Percentiles rank a stretch among this genome's conserved stretches.
These are phyloP conservation scores for Spatula clypeata DNA, from an alignment of 2,797 vertebrate species.

Conservation along the genomic window DNA sequence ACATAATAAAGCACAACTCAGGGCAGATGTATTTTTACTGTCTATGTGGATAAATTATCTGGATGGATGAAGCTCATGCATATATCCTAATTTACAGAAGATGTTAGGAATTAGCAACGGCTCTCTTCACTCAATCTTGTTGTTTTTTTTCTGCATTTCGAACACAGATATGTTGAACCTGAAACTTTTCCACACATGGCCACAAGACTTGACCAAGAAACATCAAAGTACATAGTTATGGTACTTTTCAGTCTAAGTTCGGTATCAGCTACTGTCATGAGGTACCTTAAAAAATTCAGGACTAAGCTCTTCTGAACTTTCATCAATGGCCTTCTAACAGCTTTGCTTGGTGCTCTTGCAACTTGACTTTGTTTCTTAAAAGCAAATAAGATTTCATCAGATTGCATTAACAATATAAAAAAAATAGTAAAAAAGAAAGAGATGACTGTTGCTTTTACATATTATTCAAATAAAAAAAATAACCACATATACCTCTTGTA, in stretches of 20 bases:
- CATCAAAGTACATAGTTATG: neutral
- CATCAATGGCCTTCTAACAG: neutral
- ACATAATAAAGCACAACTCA: neutral
- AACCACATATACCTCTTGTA: neutral
- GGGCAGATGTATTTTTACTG: neutral
- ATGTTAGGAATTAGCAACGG: neutral
- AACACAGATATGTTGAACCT: neutral
- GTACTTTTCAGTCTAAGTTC: neutral
- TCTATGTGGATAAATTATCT: neutral
- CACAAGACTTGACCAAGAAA: neutral
- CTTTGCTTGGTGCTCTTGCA: neutral
- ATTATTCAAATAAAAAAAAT: neutral
- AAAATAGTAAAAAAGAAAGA: neutral
- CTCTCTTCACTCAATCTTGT: neutral
- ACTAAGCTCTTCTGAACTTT: neutral
- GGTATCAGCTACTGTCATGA: neutral
- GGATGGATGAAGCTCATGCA: neutral
- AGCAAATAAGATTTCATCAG: neutral
- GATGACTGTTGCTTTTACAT: neutral
- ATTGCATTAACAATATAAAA: neutral
- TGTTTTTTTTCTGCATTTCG: neutral
- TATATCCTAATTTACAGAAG: neutral
- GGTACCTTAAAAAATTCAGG: neutral
- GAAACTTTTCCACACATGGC: neutral
- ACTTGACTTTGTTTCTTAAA: neutral